These are phyloP conservation scores for Parthenolecanium corni DNA, from an alignment of 2,888 invertebrate species.

Conservation along the genomic window DNA sequence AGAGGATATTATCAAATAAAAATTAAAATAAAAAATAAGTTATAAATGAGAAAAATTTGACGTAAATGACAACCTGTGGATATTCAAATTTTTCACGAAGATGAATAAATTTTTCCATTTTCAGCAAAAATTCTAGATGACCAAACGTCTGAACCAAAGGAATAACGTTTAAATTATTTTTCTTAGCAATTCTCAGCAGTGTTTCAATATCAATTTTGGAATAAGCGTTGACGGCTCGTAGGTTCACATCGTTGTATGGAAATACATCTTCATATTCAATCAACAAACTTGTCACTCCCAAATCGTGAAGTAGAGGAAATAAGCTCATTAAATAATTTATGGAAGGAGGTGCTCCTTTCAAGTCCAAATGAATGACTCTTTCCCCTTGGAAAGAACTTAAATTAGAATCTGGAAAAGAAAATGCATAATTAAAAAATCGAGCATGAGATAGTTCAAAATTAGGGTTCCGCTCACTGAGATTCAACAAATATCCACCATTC, in stretches of 20 bases:
- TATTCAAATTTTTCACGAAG: constrained; percentile 13
- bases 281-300: constrained; percentile 44
- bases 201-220: constrained; percentile 35
- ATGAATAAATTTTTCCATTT: constrained; percentile 7
- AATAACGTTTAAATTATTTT: constrained; percentile 40
- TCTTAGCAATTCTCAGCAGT: constrained; percentile 36
- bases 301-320: constrained; percentile 35
- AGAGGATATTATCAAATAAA: neutral
- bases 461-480: too few species aligned
- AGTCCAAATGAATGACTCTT: constrained; percentile 41
- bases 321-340: constrained; percentile 38
- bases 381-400: constrained; percentile 2
- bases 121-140: constrained; percentile 38
- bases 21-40: neutral
- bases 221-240: constrained; percentile 40
- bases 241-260: constrained; percentile 42
- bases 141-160: constrained; percentile 46
- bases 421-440: too few species aligned
- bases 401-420: neutral
- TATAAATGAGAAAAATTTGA: neutral
- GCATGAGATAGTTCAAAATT: too few species aligned
- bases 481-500: too few species aligned
- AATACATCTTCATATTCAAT: constrained; percentile 53
- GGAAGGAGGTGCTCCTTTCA: constrained; percentile 45
- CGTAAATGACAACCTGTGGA: constrained; percentile 37